A percentile compares a stretch with the other conserved stretches of the same genome.
phyloP scores from a whole-genome alignment of 2,797 vertebrate species.

The Pseudotriccus pelzelni region DNA sequence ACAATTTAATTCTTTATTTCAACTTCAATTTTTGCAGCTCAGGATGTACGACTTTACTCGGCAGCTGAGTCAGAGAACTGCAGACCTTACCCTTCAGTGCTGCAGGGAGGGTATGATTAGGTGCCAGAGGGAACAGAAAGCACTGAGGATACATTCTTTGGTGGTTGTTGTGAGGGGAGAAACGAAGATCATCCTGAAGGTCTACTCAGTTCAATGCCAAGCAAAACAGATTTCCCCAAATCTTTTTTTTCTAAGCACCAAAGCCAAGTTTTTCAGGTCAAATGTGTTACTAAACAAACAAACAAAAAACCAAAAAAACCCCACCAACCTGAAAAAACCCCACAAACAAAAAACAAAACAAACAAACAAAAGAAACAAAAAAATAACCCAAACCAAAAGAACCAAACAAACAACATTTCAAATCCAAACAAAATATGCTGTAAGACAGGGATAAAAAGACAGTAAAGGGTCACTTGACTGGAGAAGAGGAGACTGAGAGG shows the following conservation, averaged over 20 bases:
- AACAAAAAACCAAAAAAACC: background rate
- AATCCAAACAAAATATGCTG: background rate
- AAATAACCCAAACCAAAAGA: too few relatives aligned
- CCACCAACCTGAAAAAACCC: too few relatives aligned
- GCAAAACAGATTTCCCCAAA: background rate
- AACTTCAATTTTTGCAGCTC: background rate
- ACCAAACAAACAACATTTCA: background rate
- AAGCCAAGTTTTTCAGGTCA: background rate
- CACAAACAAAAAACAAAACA: background rate
- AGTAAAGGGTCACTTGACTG: background rate
- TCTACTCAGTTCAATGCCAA: background rate
- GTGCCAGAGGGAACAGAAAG: background rate
- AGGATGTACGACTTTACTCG: background rate
- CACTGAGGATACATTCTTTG: background rate
- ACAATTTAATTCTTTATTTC: background rate
- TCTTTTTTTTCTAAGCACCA: background rate
- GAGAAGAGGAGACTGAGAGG: background rate
- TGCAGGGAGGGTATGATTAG: background rate
- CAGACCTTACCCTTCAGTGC: background rate
- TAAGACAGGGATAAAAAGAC: background rate
- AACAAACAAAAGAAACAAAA: background rate
- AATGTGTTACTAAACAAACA: background rate
- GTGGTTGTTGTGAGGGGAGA: background rate
- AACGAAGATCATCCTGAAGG: background rate
- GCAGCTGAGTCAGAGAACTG: background rate